These are phyloP conservation scores for Hypomecis atomaria DNA, from an alignment of 2,888 invertebrate genomes.

Conservation along the genomic window DNA sequence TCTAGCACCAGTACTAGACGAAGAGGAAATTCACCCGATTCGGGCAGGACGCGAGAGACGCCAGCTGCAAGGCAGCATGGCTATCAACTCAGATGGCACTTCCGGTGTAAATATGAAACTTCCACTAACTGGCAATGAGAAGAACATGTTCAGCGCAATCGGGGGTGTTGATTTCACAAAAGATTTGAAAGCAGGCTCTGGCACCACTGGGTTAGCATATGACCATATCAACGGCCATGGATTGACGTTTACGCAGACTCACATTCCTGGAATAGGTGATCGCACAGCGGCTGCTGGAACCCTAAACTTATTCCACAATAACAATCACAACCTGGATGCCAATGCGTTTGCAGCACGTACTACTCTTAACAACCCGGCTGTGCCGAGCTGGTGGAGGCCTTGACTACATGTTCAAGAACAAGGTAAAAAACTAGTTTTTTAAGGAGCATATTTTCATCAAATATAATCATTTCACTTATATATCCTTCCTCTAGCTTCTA, in stretches of 20 bases:
- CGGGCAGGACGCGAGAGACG: conserved; percentile 40
- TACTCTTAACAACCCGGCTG: conserved; percentile 53
- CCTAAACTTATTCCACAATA: conserved; percentile 53
- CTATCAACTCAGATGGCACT: conserved; percentile 48
- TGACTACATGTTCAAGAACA: conserved; percentile 62
- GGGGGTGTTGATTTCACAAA: conserved; percentile 46
- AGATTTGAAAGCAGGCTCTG: conserved; percentile 40
- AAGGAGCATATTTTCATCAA: too few species aligned
- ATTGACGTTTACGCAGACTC: conserved; percentile 49
- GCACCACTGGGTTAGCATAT: conserved; percentile 55
- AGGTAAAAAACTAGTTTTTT: conserved; percentile 7
- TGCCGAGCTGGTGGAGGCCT: conserved; percentile 61
- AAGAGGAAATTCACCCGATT: conserved; percentile 17
- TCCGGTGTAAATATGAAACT: conserved; percentile 45
- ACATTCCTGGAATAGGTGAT: conserved; percentile 56
- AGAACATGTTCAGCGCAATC: conserved; percentile 53
- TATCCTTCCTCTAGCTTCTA: too few species aligned
- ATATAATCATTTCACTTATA: too few species aligned
- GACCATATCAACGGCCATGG: conserved; percentile 61
- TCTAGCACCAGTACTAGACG: conserved; percentile 1
- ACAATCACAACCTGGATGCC: conserved; percentile 56
- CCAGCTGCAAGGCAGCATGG: conserved; percentile 45
- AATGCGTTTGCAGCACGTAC: conserved; percentile 62
- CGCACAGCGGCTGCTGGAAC: conserved; percentile 54
- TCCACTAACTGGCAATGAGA: conserved; percentile 51